Evolutionary conservation across 2,888 invertebrate species (phyloP).

Genomic region (Erannis defoliaria): DNA sequence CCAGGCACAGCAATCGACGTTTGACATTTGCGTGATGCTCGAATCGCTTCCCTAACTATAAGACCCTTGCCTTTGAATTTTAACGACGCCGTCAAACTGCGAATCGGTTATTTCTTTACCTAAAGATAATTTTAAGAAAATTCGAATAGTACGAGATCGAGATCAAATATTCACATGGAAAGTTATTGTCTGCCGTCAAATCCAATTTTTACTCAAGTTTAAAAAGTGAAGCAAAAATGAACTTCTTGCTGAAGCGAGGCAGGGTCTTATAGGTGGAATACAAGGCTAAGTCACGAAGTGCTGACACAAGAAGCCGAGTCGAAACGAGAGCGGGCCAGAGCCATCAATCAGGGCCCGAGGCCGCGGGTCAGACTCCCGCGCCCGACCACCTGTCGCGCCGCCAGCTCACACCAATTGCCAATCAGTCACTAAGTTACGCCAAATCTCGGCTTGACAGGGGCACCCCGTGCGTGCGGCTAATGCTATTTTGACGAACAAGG

Average conservation of each 20-base stretch:
- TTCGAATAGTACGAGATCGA: background rate
- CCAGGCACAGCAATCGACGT: conserved; percentile 67
- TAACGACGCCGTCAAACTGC: conserved; percentile 23
- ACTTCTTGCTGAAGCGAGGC: conserved; percentile 24
- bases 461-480: conserved; percentile 65
- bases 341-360: conserved; percentile 57
- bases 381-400: conserved; percentile 82
- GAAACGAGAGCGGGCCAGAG: conserved; percentile 59
- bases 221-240: conserved; percentile 15
- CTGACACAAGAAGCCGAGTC: conserved; percentile 64
- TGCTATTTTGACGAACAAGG: conserved; percentile 79
- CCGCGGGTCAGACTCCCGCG: conserved; percentile 70
- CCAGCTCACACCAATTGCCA: conserved; percentile 80
- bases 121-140: conserved; percentile 8
- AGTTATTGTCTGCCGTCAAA: background rate
- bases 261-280: conserved; percentile 37
- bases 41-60: conserved; percentile 53
- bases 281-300: conserved; percentile 49
- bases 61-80: conserved; percentile 44
- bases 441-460: conserved; percentile 79
- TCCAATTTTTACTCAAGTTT: conserved; percentile 25
- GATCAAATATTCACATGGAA: background rate
- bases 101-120: background rate
- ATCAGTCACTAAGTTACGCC: conserved; percentile 84
- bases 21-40: conserved; percentile 67